These are phyloP conservation scores for Echeneis naucrates DNA, from an alignment of 2,797 vertebrate genomes.

Conservation along the genomic window DNA sequence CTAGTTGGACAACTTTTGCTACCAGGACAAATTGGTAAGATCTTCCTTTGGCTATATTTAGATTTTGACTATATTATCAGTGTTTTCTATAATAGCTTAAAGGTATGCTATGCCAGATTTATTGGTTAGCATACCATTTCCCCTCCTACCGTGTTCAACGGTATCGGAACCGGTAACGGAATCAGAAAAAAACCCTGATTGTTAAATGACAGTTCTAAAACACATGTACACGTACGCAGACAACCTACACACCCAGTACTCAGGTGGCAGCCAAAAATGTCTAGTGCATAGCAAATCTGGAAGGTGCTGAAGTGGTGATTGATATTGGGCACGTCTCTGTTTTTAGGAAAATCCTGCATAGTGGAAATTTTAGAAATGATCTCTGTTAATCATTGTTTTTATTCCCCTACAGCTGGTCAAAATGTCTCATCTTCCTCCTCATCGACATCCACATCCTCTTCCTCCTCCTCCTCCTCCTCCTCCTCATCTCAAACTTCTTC, in stretches of 20 bases:
- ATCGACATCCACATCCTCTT: constrained; percentile 72
- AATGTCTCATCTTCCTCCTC: constrained; percentile 71
- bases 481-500: constrained; percentile 73
- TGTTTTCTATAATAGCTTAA: neutral
- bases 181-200: too few species aligned
- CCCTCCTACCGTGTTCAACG: too few species aligned
- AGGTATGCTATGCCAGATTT: too few species aligned
- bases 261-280: too few species aligned
- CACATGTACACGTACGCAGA: too few species aligned
- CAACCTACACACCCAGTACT: too few species aligned
- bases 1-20: constrained; percentile 92
- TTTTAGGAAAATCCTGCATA: too few species aligned
- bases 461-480: constrained; percentile 76
- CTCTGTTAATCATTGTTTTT: neutral
- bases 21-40: constrained; percentile 88
- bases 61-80: neutral
- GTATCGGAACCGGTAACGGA: too few species aligned
- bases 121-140: too few species aligned
- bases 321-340: neutral
- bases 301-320: neutral
- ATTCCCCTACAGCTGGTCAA: constrained; percentile 68
- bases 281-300: too few species aligned
- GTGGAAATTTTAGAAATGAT: neutral
- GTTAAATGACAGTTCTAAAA: too few species aligned
- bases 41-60: neutral